Evolutionary conservation across 2,888 invertebrate species (phyloP), one percentile per base, ranked within the genome.

Genomic region (Cheilosia variabilis): DNA sequence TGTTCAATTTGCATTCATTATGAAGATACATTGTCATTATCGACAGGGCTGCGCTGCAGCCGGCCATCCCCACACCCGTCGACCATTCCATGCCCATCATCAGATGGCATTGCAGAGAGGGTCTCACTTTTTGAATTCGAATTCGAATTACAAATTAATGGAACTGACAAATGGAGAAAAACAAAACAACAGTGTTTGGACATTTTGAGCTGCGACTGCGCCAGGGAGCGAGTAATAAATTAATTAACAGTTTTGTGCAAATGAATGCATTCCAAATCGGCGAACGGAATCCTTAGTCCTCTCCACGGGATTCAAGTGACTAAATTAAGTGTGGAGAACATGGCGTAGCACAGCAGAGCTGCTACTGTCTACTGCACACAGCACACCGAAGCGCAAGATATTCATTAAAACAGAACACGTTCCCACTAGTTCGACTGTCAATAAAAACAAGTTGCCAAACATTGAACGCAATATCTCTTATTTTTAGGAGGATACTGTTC

Each of bases 371-470:
- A 53, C 69, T 73, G 72, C 31, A 34, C 31, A 37, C 13, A 37
- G 37, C 37, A 37, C 27, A 15, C 62, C 34, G 27, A 31, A 45
- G 22, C 31, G 84, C 78, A 76, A 89, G 88, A 88, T 84, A 88
- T 88, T 88, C 88, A 89, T 89, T 89, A 89, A 89, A 88, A 88
- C 88, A 88, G 88, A 89, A 89, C 89, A 89, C 89, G 88, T 88
- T 88, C 86, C 81, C 87, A 87, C 89, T 88, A 88, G 89, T 89
- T 88, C 81, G 88, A 82, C 88, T 88, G 89, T 88, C 89, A 88
- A 81, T 88, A 88, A 76, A 78, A 88, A 88, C 88, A 88, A 68
- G 76, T 31, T 58, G 45, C 34, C 50, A 68, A 76, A 81, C 86
- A 72, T 65, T 76, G 71, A 71, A 66, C 34, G 53, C 71, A 68